phyloP scores from a whole-genome alignment of 2,113 vertebrate genomes.

The Halichoeres trimaculatus region DNA sequence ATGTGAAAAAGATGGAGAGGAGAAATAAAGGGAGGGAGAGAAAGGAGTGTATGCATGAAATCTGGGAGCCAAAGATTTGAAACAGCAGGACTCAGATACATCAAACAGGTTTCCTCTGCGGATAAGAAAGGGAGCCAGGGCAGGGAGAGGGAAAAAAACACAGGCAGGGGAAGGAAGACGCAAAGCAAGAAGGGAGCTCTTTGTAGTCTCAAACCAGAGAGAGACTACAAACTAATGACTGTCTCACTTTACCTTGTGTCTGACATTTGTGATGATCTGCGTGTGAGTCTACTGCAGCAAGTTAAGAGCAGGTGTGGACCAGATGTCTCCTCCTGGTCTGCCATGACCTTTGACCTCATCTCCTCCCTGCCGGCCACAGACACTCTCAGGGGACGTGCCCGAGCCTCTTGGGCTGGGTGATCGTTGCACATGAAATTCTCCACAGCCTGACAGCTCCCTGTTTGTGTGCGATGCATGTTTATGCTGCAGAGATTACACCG shows the following conservation, averaged over 20 bases:
- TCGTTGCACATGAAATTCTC: conserved; percentile 2
- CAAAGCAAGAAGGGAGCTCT: conserved; percentile 38
- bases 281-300: conserved; percentile 10
- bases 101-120: conserved; percentile 78
- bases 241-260: conserved; percentile 27
- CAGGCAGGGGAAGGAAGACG: conserved; percentile 38
- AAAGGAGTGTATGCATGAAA: conserved; percentile 47
- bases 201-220: conserved; percentile 54
- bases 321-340: conserved; percentile 54
- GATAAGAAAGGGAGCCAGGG: conserved; percentile 52
- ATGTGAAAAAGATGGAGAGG: conserved; percentile 20
- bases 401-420: background rate
- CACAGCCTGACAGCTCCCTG: conserved; percentile 7
- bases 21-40: conserved; percentile 24
- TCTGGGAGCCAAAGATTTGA: conserved; percentile 56
- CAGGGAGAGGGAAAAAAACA: conserved; percentile 40
- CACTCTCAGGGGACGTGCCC: conserved; percentile 18
- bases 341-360: conserved; percentile 52
- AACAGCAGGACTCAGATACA: conserved; percentile 69
- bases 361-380: conserved; percentile 12
- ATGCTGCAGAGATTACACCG: conserved; percentile 28
- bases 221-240: conserved; percentile 39
- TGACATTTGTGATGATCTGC: conserved; percentile 13
- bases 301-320: conserved; percentile 64
- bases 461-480: conserved; percentile 16